Base-by-base conservation (phyloP, 2,113 vertebrate species). In the Muntiacus reevesi region DNA sequence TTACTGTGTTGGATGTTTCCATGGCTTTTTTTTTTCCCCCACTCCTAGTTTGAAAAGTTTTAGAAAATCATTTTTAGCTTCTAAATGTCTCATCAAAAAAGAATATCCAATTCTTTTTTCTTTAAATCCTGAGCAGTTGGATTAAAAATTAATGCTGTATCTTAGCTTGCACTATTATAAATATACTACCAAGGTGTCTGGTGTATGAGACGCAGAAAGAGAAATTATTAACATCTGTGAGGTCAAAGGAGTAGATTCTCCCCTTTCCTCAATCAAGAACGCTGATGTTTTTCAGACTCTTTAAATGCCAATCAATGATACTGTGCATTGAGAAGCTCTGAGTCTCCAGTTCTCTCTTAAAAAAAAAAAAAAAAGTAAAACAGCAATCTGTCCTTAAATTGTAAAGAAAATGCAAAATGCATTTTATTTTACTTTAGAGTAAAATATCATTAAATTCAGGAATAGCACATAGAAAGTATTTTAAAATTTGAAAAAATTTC, bases 391-490 rank as follows among this genome's bases (percentile, higher is more conserved):
- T 78, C 12, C n/a, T 83, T 94, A 84, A 87, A 67, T 12, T 83
- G 52, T 74, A 91, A 91, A 33, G 23, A 81, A 60, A 79, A 59
- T 64, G 25, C 15, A 64, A 88, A 78, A 54, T 91, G 25, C 17
- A 47, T 89, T 90, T 87, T 83, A 71, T 92, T 81, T 62, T 16
- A 64, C n/a, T 93, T 97, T 59, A 78, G 43, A 78, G 85, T 91
- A 67, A 60, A 82, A 71, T 91, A 76, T 23, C 82, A 36, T 43
- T 83, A 86, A 36, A 47, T 96, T 88, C 1, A 40, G 43, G 90
- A 81, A 81, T n/a, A 64, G 15, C 17, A 59, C 3, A 15, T 3
- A 59, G 10, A 27, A 55, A 36, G 15, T 43, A 71, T 40, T 54
- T 74, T 43, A 59, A 95, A 71, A 4, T 83, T 95, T 30, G 62